Base-by-base conservation (phyloP, 2,113 vertebrate genomes). In the Tiliqua scincoides region DNA sequence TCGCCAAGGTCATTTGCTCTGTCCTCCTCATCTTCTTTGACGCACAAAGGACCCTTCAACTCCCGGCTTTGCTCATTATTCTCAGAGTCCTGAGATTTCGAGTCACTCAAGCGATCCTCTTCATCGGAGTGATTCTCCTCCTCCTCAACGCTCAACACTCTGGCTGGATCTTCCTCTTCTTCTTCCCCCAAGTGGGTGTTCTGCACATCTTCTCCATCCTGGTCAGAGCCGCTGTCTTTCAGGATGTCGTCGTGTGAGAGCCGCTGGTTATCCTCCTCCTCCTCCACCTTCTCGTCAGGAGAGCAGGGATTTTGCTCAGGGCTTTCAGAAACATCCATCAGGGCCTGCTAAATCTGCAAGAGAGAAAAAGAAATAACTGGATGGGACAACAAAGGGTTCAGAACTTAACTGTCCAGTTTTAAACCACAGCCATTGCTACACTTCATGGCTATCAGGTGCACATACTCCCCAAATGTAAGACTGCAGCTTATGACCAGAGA, bases 271-370 rank as follows among this genome's bases (percentile, higher is more conserved):
- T 84, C 82, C n/a, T 84, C 82, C 30, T 86, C 85, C 25, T 86
- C 85, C 40, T 81, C 85, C 25, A 80, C 85, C 27, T 86, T 74
- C 82, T 97, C 97, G 0, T 97, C 97, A 0, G 97, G 98, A 89
- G 98, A 99, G 94, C 95, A 97, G 90, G 97, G 98, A 89, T 97
- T 97, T 95, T 96, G 97, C 88, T 96, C 97, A 87, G 98, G 98
- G 96, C 98, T 98, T 96, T 99, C 97, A 68, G 98, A 96, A 89
- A 98, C 97, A 90, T 99, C 99, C 99, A 99, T 99, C 90, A 90
- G 97, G 95, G 89, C 94, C 93, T 87, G 48, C 37, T n/a, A 63
- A 48, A 70, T 95, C 97, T 97, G 91, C 21, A 63, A 91, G 65
- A 83, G 54, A 67, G 0, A 86, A 27, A 92, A 30, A 54, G 30